Evolutionary conservation across 2,888 invertebrate genomes (phyloP).

Genomic region (Doris montereyensis): DNA sequence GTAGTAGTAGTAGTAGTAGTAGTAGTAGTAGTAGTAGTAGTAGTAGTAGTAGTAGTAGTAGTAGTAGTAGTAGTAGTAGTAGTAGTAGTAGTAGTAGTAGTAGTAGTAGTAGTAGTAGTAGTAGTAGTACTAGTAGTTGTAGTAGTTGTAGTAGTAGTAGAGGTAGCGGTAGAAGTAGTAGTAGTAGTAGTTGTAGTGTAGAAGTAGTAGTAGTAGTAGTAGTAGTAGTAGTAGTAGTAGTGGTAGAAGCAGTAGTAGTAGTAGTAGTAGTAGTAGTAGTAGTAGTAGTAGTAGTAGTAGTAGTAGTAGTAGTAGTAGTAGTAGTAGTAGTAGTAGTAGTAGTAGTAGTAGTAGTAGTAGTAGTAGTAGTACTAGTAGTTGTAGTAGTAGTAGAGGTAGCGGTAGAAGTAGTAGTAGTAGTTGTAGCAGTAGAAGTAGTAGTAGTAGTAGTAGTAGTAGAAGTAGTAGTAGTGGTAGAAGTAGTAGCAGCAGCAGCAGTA

Average conservation of each 20-base stretch:
- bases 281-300: conserved; percentile 9
- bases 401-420: too few species aligned
- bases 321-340: neutral
- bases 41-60: neutral
- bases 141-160: conserved; percentile 20
- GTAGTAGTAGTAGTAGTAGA: too few species aligned
- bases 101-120: neutral
- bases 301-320: neutral
- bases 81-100: neutral
- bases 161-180: conserved; percentile 9
- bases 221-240: conserved; percentile 22
- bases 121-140: conserved; percentile 17
- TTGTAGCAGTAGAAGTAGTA: too few species aligned
- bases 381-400: too few species aligned
- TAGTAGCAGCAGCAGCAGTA: too few species aligned
- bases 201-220: conserved; percentile 20
- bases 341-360: too few species aligned
- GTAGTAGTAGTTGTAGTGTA: neutral
- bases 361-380: too few species aligned
- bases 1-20: conserved; percentile 23
- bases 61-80: neutral
- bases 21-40: conserved; percentile 21
- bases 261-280: conserved; percentile 17
- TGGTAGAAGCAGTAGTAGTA: conserved; percentile 21
- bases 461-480: too few species aligned